Evolutionary conservation across 1,140 invertebrate species (phyloP), one percentile per base, ranked within the genome.

Genomic region (Drosophila teissieri): DNA sequence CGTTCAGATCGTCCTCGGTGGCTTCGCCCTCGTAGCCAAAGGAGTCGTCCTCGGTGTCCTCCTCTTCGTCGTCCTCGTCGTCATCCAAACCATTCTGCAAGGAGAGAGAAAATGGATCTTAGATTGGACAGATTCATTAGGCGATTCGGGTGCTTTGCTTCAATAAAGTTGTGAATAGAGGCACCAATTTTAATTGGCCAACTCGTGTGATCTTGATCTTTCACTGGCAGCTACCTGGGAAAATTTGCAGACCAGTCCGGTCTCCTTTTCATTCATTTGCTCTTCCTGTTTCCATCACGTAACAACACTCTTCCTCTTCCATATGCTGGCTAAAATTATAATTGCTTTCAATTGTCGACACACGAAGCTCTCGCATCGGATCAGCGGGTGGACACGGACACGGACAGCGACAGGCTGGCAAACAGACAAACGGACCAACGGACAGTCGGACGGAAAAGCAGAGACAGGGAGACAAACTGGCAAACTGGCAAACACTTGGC

Each of bases 1-100:
- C 88, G 74, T 90, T 91, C 52, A 91, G 57, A 79, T 91, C 91
- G 73, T 92, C 91, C 52, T 92, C 91, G 48, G 91, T 91, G 70
- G 91, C 91, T 56, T 78, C 86, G 54, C 73, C 74, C 51, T 90
- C 90, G 69, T 84, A 90, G 40, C 82, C 78, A 54, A 75, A 90
- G 17, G 84, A 89, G 70, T 90, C 81, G 74, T 90, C 79, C 74
- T 88, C 77, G 45, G 79, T 85, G 37, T 91, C 74, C 48, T 88
- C 83, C 40, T 90, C 77, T 24, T 83, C 70, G 10, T 63, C 70
- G 10, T 63, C 70, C 40, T 64, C 75, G 70, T 91, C 76, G 76
- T 88, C 80, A 78, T 85, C 81, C 60, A 84, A 51, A 22, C 80
- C 90, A 48, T 86, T 84, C 85, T 89, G 48, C 17, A 81, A 68